Percentiles rank a stretch among this genome's conserved stretches.
Evolutionary conservation across 2,113 vertebrate species (phyloP).

Genomic region (Miniopterus natalensis): DNA sequence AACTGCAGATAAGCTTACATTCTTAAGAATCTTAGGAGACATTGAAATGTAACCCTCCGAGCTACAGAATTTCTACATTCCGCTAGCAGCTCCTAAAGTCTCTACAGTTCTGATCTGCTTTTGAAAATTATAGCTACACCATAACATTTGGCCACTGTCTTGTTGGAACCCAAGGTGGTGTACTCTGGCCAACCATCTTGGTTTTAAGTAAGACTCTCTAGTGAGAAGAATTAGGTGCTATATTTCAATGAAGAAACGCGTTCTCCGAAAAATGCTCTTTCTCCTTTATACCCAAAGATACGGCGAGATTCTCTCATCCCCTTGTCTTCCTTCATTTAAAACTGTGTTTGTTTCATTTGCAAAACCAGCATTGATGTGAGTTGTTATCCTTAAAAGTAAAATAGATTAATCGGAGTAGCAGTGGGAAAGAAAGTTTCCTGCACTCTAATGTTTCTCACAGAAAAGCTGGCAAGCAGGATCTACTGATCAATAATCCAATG

Average conservation of each 20-base stretch:
- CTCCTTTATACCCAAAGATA: background rate
- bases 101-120: slow-evolving; percentile 82
- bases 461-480: background rate
- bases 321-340: background rate
- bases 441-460: background rate
- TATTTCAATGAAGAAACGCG: background rate
- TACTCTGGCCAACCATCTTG: background rate
- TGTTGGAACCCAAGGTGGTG: background rate
- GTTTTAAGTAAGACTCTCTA: slow-evolving; percentile 3
- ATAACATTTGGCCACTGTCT: slow-evolving; percentile 50
- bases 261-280: background rate
- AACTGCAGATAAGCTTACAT: slow-evolving; percentile 81
- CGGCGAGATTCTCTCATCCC: background rate
- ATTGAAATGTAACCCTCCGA: slow-evolving; percentile 80
- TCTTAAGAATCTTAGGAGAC: slow-evolving; percentile 81
- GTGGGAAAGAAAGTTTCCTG: background rate
- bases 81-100: slow-evolving; percentile 67
- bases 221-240: slow-evolving; percentile 9
- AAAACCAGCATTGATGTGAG: background rate
- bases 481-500: background rate
- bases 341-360: background rate
- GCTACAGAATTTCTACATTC: slow-evolving; percentile 71
- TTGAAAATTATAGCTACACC: slow-evolving; percentile 74
- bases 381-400: slow-evolving; percentile 19
- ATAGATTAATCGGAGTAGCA: background rate